Conservation (phyloP, 2,888 invertebrate species). For the Orchestes rusci region DNA sequence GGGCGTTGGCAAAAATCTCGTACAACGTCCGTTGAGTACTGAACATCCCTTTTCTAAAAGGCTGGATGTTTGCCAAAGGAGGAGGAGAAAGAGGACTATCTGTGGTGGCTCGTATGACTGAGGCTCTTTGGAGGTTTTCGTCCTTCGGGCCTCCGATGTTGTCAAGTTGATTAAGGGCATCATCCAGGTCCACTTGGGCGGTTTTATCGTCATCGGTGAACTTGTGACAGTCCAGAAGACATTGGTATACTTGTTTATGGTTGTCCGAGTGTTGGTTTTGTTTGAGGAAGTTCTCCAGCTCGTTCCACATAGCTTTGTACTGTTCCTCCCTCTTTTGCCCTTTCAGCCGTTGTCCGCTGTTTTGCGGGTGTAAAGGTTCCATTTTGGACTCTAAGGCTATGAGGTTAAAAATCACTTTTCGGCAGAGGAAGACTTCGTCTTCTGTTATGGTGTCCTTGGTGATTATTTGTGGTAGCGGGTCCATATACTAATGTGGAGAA, state of each 20-base stretch:
- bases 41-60: no score
- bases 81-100: constrained; percentile 83
- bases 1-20: constrained; percentile 57
- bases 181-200: constrained; percentile 53
- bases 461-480: constrained; percentile 71
- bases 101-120: constrained; percentile 67
- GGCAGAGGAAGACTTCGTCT: constrained; percentile 81
- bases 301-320: constrained; percentile 83
- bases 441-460: constrained; percentile 75
- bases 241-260: constrained; percentile 71
- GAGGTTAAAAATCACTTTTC: constrained; percentile 74
- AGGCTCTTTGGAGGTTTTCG: constrained; percentile 39
- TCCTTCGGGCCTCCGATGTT: constrained; percentile 41
- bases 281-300: constrained; percentile 76
- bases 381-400: constrained; percentile 76
- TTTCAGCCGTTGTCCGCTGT: constrained; percentile 57
- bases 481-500: constrained; percentile 58
- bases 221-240: constrained; percentile 68
- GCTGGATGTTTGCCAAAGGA: constrained; percentile 43
- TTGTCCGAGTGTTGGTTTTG: constrained; percentile 69
- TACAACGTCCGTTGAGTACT: constrained; percentile 48
- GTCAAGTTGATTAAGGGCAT: constrained; percentile 53
- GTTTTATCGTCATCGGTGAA: constrained; percentile 55
- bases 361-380: constrained; percentile 68
- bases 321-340: constrained; percentile 73